These are phyloP conservation scores for Pristionchus arcanus DNA, from an alignment of 2,888 invertebrate genomes.

Conservation along the genomic window DNA sequence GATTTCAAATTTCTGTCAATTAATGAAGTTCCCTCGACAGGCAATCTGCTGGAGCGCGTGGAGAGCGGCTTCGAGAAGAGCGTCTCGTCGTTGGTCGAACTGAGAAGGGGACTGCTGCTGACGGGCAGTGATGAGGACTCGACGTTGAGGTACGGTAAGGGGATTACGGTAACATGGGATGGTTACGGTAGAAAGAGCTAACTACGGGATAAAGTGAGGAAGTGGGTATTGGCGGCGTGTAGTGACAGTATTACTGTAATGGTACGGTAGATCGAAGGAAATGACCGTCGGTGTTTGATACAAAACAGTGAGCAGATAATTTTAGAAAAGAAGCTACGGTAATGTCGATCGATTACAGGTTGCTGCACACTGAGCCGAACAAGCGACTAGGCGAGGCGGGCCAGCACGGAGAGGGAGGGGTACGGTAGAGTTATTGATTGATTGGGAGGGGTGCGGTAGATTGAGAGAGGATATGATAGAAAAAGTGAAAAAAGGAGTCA, in stretches of 20 bases:
- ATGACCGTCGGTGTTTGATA: not conserved
- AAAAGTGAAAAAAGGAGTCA: not conserved
- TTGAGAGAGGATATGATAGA: not conserved
- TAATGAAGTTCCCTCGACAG: not conserved
- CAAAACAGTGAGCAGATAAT: not conserved
- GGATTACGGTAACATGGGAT: not conserved
- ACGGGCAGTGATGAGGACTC: constrained; percentile 62
- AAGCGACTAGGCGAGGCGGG: constrained; percentile 65
- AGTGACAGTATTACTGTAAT: too few relatives aligned
- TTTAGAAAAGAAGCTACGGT: not conserved
- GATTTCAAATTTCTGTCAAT: too few relatives aligned
- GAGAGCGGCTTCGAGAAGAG: constrained; percentile 53
- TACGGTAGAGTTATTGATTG: constrained; percentile 50
- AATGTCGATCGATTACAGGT: constrained; percentile 57
- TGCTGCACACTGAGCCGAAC: constrained; percentile 72
- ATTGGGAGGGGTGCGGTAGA: not conserved
- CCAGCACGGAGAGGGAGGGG: constrained; percentile 65
- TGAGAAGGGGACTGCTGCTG: constrained; percentile 60
- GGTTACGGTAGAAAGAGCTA: not conserved
- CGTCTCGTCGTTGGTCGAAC: constrained; percentile 8
- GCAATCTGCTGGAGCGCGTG: constrained; percentile 50
- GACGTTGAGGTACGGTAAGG: constrained; percentile 57
- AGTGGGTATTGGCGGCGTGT: too few relatives aligned
- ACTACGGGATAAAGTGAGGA: too few relatives aligned
- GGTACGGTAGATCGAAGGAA: not conserved